A percentile compares a stretch with the other conserved stretches of the same genome.
Conservation (phyloP, 2,888 invertebrate genomes). For the Mythimna lalbum region DNA sequence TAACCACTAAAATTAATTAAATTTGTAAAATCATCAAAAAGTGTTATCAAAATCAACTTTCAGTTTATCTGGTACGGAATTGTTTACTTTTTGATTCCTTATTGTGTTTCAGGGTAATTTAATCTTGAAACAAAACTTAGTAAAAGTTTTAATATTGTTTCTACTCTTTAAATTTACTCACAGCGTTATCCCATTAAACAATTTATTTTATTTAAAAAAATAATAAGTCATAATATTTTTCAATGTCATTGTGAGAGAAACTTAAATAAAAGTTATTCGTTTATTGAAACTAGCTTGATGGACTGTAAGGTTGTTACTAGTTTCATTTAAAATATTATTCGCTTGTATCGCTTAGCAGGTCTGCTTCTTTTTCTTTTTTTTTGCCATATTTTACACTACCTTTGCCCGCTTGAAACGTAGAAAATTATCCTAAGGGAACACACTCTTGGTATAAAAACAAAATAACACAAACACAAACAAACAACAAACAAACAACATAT, state of each 20-base stretch:
- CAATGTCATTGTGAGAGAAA: slow-evolving; percentile 6
- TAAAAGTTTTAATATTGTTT: slow-evolving; percentile 10
- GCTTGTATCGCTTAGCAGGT: background rate
- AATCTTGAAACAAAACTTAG: slow-evolving; percentile 13
- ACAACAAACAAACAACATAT: too few species aligned
- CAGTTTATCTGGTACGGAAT: background rate
- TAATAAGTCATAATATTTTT: background rate
- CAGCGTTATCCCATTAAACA: slow-evolving; percentile 25
- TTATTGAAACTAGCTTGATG: background rate
- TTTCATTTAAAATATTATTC: background rate
- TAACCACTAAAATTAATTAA: background rate
- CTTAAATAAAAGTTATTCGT: background rate
- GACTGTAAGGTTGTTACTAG: background rate
- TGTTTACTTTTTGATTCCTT: slow-evolving; percentile 9
- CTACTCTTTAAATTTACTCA: background rate
- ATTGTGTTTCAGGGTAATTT: slow-evolving; percentile 27
- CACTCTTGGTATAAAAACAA: too few species aligned
- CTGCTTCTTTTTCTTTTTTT: too few species aligned
- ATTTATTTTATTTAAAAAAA: slow-evolving; percentile 1
- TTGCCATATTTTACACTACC: background rate
- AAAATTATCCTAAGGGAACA: too few species aligned
- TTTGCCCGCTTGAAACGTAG: too few species aligned
- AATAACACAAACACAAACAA: too few species aligned
- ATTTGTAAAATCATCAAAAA: slow-evolving; percentile 4
- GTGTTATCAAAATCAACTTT: slow-evolving; percentile 9